Percentiles rank a stretch among this genome's conserved stretches.
These are phyloP conservation scores for Aleiodes alternator DNA, from an alignment of 2,888 invertebrate species.

Conservation along the genomic window DNA sequence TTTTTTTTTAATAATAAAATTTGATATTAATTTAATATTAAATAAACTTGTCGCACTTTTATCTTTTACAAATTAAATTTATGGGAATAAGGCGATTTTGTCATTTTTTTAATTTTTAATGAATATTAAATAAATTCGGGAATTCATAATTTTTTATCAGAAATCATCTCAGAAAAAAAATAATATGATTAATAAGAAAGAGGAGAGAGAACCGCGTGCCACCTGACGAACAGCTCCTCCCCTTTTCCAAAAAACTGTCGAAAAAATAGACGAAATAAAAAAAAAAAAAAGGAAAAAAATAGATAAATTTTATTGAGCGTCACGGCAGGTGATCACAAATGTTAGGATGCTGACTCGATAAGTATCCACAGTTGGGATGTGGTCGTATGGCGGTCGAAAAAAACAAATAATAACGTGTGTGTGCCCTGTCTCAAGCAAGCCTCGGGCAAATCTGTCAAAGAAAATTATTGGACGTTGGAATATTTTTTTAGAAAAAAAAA, in stretches of 20 bases:
- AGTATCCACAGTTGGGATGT: constrained; percentile 64
- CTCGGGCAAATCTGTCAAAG: constrained; percentile 31
- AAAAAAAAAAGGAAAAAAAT: no score
- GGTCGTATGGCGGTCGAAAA: constrained; percentile 61
- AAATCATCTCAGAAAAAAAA: not conserved
- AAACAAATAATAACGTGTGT: constrained; percentile 72
- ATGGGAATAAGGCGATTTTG: not conserved
- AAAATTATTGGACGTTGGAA: constrained; percentile 7
- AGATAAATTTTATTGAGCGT: constrained; percentile 40
- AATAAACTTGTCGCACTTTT: not conserved
- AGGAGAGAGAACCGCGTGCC: not conserved
- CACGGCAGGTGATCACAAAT: constrained; percentile 60
- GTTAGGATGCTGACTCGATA: constrained; percentile 62
- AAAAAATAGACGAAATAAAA: not conserved
- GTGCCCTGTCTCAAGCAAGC: constrained; percentile 49
- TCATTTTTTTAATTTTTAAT: no score
- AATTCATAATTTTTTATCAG: not conserved
- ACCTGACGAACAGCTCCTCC: constrained; percentile 29
- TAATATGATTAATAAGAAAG: constrained; percentile 20
- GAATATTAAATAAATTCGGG: not conserved
- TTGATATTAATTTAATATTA: not conserved
- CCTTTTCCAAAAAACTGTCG: not conserved
- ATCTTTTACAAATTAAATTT: not conserved
- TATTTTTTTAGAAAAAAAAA: not conserved
- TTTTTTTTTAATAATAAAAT: not conserved